Conservation (phyloP, 2,888 invertebrate genomes). For the Agrochola lota region DNA sequence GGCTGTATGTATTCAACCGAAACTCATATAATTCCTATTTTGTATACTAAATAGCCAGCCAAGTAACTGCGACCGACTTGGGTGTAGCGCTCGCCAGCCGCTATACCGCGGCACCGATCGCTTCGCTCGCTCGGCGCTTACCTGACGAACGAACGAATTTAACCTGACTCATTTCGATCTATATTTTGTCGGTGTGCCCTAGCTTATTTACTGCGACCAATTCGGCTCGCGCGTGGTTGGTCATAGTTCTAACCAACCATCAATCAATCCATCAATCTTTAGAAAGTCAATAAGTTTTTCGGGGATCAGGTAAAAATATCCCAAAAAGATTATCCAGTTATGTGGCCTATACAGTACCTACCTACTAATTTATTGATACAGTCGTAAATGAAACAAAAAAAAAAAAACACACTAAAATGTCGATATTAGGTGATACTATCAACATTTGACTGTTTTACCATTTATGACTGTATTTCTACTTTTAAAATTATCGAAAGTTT, state of each 20-base stretch:
- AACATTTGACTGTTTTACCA: not conserved
- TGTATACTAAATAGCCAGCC: not conserved
- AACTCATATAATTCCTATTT: not conserved
- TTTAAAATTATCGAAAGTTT: not conserved
- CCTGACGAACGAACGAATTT: too few species aligned
- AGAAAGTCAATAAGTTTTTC: not conserved
- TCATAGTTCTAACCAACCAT: too few species aligned
- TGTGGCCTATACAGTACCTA: not conserved
- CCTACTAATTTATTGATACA: not conserved
- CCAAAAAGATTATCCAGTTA: not conserved
- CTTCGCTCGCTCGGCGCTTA: not conserved
- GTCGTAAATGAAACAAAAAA: not conserved
- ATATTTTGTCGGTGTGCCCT: not conserved
- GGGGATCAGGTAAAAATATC: not conserved
- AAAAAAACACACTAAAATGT: not conserved
- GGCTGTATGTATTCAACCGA: not conserved
- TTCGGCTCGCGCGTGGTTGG: too few species aligned
- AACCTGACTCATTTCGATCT: not conserved
- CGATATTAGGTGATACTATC: too few species aligned
- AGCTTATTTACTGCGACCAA: not conserved
- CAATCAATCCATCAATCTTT: not conserved
- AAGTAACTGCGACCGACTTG: not conserved
- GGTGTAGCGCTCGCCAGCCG: not conserved
- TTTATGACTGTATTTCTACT: not conserved
- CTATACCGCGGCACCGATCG: not conserved